These are phyloP conservation scores for Nezara viridula DNA, from an alignment of 2,888 invertebrate species.

Conservation along the genomic window DNA sequence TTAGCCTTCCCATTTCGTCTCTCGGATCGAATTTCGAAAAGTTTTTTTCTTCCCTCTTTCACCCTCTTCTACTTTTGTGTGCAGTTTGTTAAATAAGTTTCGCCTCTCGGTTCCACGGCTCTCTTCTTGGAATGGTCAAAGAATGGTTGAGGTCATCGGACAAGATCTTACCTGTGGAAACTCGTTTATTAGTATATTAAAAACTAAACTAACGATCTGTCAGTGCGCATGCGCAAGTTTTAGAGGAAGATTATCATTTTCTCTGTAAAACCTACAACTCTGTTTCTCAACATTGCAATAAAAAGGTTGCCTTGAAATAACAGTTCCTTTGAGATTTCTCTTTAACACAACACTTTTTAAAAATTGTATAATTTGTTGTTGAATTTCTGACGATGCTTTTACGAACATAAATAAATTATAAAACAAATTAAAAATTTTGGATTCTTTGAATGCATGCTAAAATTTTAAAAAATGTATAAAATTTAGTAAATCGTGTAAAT, in stretches of 20 bases:
- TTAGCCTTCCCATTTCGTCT: constrained; percentile 9
- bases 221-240: background rate
- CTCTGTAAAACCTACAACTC: too few relatives aligned
- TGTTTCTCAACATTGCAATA: too few relatives aligned
- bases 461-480: too few relatives aligned
- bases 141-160: background rate
- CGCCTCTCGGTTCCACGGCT: background rate
- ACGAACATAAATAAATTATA: too few relatives aligned
- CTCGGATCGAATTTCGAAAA: background rate
- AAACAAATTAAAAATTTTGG: too few relatives aligned
- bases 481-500: too few relatives aligned
- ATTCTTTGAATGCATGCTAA: too few relatives aligned
- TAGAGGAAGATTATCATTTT: background rate
- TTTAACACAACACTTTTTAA: too few relatives aligned
- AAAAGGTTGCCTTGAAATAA: too few relatives aligned
- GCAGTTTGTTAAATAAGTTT: constrained; percentile 27
- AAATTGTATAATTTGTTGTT: too few relatives aligned
- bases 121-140: background rate
- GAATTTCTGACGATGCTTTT: too few relatives aligned
- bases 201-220: background rate
- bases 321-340: too few relatives aligned
- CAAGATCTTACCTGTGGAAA: background rate
- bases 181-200: background rate
- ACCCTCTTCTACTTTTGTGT: background rate
- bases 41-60: background rate